Evolutionary conservation across 2,113 vertebrate species (phyloP), one percentile per base, ranked within the genome.

Genomic region (Zosterops borbonicus): DNA sequence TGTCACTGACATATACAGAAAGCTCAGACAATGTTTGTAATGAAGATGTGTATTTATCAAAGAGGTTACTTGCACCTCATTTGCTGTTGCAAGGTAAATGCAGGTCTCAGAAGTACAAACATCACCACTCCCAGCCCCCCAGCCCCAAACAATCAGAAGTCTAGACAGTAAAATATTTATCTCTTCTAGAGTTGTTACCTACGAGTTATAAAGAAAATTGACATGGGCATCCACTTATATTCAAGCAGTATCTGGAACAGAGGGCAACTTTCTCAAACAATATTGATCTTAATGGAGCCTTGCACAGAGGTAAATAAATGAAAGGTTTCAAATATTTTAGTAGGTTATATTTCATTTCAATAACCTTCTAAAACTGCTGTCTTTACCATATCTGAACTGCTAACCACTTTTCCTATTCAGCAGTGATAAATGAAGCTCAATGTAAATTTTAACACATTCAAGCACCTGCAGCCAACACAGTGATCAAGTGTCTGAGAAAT

Each of bases 31-130:
- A 14, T 70, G 21, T 75, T 67, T 82, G 50, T 83, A 62, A 91
- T 68, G 44, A 86, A 82, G 68, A 69, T 46, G 65, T n/a, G 17
- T 15, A 20, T 93, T 87, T 93, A 80, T 81, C 75, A 24, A 78
- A 63, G 14, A 29, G 41, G 58, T 91, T 84, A 16, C 42, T 81
- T 82, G 33, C 24, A 44, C 27, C 22, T 90, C 52, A 3, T 88
- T 94, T 94, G 74, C 33, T 73, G 17, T 31, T 52, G 39, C n/a
- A 91, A 82, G 28, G 24, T 59, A 93, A 92, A 73, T 6, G 3
- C 24, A 63, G 9, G 31, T 88, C 91, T 37, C 31, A 81, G 53
- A 64, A 28, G 5, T 19, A 53, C 4, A 44, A 69, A 24, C 15
- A 65, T 24, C 52, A 59, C 9, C 42, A 71, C 14, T 5, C 1